Percentiles rank a stretch among this genome's conserved stretches.
Evolutionary conservation across 1,140 invertebrate species (phyloP).

Genomic region (Triops cancriformis): DNA sequence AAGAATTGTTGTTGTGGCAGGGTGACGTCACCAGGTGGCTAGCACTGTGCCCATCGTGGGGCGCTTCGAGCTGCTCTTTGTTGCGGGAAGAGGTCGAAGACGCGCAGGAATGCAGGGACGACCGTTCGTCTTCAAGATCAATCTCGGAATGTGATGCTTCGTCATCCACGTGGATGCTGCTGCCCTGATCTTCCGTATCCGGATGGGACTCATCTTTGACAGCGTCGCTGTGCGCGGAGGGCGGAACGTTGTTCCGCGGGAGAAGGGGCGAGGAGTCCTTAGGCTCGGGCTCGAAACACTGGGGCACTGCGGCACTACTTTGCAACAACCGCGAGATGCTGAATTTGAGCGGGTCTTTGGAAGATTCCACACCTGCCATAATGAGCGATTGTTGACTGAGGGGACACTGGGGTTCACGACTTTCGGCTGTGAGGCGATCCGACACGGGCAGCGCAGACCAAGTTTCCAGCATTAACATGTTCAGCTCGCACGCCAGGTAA

Average conservation of each 20-base stretch:
- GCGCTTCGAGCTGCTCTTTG: constrained; percentile 26
- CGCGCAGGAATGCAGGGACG: constrained; percentile 36
- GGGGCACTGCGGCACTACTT: constrained; percentile 28
- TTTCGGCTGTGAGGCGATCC: not conserved
- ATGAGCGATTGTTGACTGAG: not conserved
- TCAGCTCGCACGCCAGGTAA: not conserved
- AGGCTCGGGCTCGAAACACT: not conserved
- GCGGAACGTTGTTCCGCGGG: not conserved
- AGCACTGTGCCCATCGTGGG: constrained; percentile 26
- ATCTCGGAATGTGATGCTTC: constrained; percentile 33
- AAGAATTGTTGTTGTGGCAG: not conserved
- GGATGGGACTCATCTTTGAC: constrained; percentile 33
- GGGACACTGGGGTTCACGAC: not conserved
- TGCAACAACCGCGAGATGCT: constrained; percentile 47
- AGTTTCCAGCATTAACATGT: not conserved
- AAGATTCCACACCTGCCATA: constrained; percentile 18
- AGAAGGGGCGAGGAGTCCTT: not conserved
- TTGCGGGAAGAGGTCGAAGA: constrained; percentile 34
- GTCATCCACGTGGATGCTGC: constrained; percentile 38
- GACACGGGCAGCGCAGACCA: not conserved
- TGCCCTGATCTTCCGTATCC: constrained; percentile 38
- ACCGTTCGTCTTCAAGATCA: constrained; percentile 26
- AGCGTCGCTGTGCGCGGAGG: constrained; percentile 26
- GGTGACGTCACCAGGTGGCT: constrained; percentile 39
- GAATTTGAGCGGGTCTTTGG: constrained; percentile 41